A percentile compares a stretch with the other conserved stretches of the same genome.
phyloP scores from a whole-genome alignment of 2,113 vertebrate species.

The Polypterus senegalus region DNA sequence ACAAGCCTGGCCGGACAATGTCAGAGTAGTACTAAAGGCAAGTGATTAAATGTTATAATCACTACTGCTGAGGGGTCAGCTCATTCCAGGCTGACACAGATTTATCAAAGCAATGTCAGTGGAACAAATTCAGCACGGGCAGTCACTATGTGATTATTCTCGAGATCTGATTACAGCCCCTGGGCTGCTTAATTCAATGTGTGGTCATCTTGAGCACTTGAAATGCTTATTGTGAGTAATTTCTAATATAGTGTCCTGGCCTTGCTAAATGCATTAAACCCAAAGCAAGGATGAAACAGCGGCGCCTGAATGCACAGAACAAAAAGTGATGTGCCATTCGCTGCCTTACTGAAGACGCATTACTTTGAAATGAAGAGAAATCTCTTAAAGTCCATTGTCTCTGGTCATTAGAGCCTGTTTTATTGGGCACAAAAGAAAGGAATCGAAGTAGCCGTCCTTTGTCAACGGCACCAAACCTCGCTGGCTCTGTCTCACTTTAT shows the following conservation, averaged over 20 bases:
- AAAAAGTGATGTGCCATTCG: constrained; percentile 8
- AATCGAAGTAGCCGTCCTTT: too few species aligned
- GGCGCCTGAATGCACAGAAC: not conserved
- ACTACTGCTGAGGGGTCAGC: constrained; percentile 25
- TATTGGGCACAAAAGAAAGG: not conserved
- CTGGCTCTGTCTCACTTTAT: too few species aligned
- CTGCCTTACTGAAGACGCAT: not conserved
- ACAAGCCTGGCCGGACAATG: constrained; percentile 41
- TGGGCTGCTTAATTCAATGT: constrained; percentile 6
- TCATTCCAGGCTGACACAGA: constrained; percentile 27
- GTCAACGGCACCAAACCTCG: too few species aligned
- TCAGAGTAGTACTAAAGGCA: constrained; percentile 40
- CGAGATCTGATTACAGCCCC: constrained; percentile 10
- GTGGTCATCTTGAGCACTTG: constrained; percentile 9
- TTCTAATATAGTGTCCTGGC: not conserved
- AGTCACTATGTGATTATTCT: constrained; percentile 36
- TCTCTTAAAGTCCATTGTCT: not conserved
- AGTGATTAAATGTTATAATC: constrained; percentile 43
- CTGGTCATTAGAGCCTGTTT: not conserved
- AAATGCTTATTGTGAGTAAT: constrained; percentile 8
- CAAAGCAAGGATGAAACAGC: not conserved
- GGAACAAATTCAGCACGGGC: constrained; percentile 24
- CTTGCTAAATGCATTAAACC: not conserved
- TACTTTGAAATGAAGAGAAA: not conserved
- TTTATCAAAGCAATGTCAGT: constrained; percentile 35